Evolutionary conservation across 1,140 invertebrate genomes (phyloP).

Genomic region (Vollenhovia emeryi): DNA sequence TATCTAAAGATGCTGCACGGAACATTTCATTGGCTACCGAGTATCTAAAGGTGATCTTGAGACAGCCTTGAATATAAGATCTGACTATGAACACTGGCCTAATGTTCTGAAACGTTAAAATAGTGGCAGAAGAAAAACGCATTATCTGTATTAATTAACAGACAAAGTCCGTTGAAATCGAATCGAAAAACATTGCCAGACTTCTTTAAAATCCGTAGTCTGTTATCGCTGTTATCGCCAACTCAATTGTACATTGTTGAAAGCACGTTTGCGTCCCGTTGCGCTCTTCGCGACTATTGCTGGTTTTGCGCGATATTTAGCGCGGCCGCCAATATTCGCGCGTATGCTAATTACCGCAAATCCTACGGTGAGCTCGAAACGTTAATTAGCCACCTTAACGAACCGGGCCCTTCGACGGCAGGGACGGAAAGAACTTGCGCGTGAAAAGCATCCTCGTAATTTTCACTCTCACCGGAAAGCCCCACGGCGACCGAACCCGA

Average conservation of each 20-base stretch:
- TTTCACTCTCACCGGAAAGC: neutral
- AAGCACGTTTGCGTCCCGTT: neutral
- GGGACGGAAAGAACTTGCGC: neutral
- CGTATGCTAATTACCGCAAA: constrained; percentile 17
- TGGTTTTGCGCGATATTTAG: neutral
- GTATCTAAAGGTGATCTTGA: too few species aligned
- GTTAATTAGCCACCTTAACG: constrained; percentile 35
- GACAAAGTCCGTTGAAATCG: neutral
- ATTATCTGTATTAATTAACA: neutral
- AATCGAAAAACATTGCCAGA: neutral
- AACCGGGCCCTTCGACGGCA: neutral
- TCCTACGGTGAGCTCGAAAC: neutral
- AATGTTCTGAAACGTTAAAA: neutral
- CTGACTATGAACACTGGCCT: too few species aligned
- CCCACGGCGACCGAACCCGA: neutral
- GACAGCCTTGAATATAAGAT: too few species aligned
- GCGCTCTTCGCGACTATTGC: neutral
- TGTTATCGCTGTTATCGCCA: neutral
- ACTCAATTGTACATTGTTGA: neutral
- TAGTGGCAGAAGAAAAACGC: neutral
- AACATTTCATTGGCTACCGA: too few species aligned
- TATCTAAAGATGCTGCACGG: too few species aligned
- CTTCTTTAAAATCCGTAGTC: neutral
- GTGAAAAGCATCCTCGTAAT: constrained; percentile 1
- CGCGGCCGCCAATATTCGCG: neutral